phyloP scores from a whole-genome alignment of 2,888 invertebrate genomes.

The Sesia apiformis region DNA sequence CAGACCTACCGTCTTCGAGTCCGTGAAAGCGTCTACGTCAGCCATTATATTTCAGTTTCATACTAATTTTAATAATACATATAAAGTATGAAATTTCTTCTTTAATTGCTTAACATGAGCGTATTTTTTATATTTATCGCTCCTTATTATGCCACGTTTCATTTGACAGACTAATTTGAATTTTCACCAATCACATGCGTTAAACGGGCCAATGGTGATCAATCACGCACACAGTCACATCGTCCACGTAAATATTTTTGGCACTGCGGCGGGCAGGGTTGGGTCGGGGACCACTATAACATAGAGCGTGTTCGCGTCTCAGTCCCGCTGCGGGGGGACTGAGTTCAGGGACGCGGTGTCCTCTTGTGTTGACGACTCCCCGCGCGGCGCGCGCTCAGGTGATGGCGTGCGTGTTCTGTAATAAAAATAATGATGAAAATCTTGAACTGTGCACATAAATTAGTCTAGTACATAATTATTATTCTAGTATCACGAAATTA shows the following conservation, averaged over 20 bases:
- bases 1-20: too few species aligned
- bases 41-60: too few species aligned
- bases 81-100: background rate
- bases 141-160: background rate
- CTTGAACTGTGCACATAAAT: background rate
- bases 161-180: background rate
- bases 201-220: background rate
- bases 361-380: constrained; percentile 28
- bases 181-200: too few species aligned
- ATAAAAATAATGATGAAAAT: constrained; percentile 4
- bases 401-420: constrained; percentile 42
- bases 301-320: constrained; percentile 8
- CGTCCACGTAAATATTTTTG: background rate
- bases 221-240: background rate
- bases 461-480: too few species aligned
- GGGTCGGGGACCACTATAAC: background rate
- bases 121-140: too few species aligned
- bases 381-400: constrained; percentile 23
- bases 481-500: background rate
- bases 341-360: constrained; percentile 21
- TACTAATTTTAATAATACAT: too few species aligned
- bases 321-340: constrained; percentile 19
- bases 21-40: too few species aligned
- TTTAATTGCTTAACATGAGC: background rate
- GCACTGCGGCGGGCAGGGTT: background rate